Percentiles rank a stretch among this genome's conserved stretches.
Evolutionary conservation across 2,888 invertebrate genomes (phyloP).

Genomic region (Cepaea hortensis): DNA sequence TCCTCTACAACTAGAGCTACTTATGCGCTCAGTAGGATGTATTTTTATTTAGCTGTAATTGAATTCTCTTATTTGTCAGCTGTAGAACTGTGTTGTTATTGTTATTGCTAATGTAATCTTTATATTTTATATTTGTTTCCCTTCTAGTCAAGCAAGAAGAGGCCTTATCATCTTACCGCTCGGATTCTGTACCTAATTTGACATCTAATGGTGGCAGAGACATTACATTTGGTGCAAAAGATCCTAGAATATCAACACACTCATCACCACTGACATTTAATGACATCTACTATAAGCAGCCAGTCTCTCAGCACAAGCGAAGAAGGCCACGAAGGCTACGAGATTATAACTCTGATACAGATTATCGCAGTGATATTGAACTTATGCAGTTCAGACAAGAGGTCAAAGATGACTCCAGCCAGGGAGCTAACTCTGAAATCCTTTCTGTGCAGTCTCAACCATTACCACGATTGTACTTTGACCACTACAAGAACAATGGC

Average conservation of each 20-base stretch:
- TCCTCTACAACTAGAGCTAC: too few relatives aligned
- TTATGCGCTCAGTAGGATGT: too few relatives aligned
- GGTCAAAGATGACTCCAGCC: constrained; percentile 15
- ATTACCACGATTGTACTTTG: constrained; percentile 43
- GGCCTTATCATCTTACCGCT: constrained; percentile 1
- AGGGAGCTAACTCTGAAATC: constrained; percentile 41
- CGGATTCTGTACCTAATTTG: constrained; percentile 45
- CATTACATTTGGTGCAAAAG: not conserved
- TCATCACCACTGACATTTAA: constrained; percentile 29
- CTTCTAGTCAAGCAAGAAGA: not conserved
- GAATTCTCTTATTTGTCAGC: too few relatives aligned
- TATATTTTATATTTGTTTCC: not conserved
- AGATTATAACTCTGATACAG: constrained; percentile 74
- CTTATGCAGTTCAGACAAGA: constrained; percentile 54
- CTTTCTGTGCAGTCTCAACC: constrained; percentile 52
- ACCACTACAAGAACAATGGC: constrained; percentile 37
- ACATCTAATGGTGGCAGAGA: not conserved
- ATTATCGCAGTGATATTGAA: constrained; percentile 71
- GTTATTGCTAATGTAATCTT: too few relatives aligned
- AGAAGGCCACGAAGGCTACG: constrained; percentile 57
- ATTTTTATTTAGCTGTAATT: too few relatives aligned
- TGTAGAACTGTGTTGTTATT: too few relatives aligned
- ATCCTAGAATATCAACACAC: not conserved
- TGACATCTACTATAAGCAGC: constrained; percentile 50
- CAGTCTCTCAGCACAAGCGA: constrained; percentile 40